Conservation (phyloP, 1,140 invertebrate genomes). For the Drosophila tropicalis region DNA sequence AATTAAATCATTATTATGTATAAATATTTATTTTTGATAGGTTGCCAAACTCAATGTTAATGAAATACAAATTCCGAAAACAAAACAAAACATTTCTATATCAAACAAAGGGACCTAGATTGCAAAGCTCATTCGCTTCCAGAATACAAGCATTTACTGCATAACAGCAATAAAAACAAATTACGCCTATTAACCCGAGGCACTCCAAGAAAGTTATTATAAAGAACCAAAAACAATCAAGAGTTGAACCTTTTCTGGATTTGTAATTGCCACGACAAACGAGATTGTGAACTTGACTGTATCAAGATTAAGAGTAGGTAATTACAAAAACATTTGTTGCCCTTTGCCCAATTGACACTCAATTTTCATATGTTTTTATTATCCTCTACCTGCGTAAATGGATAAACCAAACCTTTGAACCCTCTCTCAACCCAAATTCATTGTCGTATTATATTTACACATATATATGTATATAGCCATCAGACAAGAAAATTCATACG, state of each 20-base stretch:
- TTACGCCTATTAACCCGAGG: conserved; percentile 17
- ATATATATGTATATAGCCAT: too few species aligned
- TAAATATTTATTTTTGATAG: conserved; percentile 66
- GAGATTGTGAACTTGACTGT: neutral
- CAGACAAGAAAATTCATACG: neutral
- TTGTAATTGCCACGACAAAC: neutral
- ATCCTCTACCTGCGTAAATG: neutral
- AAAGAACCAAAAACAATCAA: neutral
- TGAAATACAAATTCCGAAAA: neutral
- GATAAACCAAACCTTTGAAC: neutral
- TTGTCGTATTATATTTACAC: conserved; percentile 1
- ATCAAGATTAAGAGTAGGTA: too few species aligned
- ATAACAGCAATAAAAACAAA: conserved; percentile 21
- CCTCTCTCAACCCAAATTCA: neutral
- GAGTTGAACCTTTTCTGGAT: neutral
- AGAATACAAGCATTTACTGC: conserved; percentile 57
- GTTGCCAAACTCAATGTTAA: too few species aligned
- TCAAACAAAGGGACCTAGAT: neutral
- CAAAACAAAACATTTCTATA: too few species aligned
- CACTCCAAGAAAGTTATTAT: neutral
- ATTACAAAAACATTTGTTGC: neutral
- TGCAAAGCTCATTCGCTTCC: conserved; percentile 55
- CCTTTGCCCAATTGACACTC: neutral
- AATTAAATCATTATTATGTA: conserved; percentile 63
- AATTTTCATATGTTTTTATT: neutral